These are phyloP conservation scores for Hoplodrina ambigua DNA, from an alignment of 2,888 invertebrate species.

Conservation along the genomic window DNA sequence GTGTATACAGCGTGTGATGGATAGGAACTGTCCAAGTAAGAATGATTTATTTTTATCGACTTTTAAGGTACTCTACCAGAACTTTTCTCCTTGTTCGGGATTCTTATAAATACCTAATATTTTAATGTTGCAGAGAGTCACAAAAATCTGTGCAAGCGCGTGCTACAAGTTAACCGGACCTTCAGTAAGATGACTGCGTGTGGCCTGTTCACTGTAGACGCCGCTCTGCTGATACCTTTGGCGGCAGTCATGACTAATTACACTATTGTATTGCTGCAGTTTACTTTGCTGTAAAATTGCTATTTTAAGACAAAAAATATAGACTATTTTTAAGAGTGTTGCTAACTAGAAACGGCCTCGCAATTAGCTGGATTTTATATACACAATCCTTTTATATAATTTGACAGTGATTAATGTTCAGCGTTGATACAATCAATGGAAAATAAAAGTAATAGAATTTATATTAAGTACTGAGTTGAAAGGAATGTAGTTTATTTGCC, in stretches of 20 bases:
- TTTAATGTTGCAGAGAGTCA: constrained; percentile 1
- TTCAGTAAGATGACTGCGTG: constrained; percentile 51
- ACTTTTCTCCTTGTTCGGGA: too few species aligned
- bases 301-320: not conserved
- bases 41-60: too few species aligned
- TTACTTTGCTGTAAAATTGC: constrained; percentile 25
- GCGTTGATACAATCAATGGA: not conserved
- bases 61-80: too few species aligned
- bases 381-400: not conserved
- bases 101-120: too few species aligned
- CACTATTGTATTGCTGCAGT: constrained; percentile 55
- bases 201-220: constrained; percentile 51
- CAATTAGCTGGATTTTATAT: too few species aligned
- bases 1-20: constrained; percentile 20
- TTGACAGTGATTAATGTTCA: constrained; percentile 20
- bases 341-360: too few species aligned
- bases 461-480: not conserved
- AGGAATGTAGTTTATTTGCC: not conserved
- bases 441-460: not conserved
- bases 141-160: constrained; percentile 9
- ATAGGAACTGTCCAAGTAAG: constrained; percentile 10
- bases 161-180: constrained; percentile 8
- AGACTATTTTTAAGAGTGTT: not conserved
- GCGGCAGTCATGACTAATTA: constrained; percentile 38
- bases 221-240: constrained; percentile 42